A percentile compares a stretch with the other conserved stretches of the same genome.
Conservation (phyloP, 2,888 invertebrate species). For the Seira ritae region DNA sequence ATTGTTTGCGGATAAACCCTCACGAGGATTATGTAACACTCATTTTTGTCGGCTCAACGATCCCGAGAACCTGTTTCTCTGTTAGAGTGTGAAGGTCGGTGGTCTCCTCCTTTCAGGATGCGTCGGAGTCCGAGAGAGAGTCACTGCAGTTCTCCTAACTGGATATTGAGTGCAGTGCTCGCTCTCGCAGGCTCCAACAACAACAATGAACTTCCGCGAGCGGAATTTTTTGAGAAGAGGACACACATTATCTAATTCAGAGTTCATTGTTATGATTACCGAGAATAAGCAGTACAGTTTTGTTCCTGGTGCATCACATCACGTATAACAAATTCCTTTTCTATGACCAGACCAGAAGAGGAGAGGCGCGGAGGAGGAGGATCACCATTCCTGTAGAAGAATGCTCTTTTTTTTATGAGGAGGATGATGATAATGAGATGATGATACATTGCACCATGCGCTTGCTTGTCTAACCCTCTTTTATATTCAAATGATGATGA, state of each 20-base stretch:
- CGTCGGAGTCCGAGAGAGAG: too few species aligned
- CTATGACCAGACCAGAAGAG: too few species aligned
- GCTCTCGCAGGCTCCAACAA: neutral
- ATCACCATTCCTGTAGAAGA: too few species aligned
- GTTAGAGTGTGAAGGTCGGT: neutral
- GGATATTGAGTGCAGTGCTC: constrained; percentile 34
- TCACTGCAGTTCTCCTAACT: constrained; percentile 40
- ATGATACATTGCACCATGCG: constrained; percentile 14
- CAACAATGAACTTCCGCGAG: neutral
- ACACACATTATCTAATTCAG: neutral
- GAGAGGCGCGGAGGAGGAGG: too few species aligned
- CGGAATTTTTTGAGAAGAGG: too few species aligned
- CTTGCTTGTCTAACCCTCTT: too few species aligned
- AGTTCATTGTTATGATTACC: constrained; percentile 27
- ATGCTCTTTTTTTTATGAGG: too few species aligned
- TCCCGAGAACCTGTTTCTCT: constrained; percentile 5
- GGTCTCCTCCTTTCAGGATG: too few species aligned
- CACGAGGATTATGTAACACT: too few species aligned
- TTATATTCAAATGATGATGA: too few species aligned
- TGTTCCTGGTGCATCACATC: too few species aligned
- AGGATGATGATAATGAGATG: neutral
- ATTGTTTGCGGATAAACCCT: constrained; percentile 35
- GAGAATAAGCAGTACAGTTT: neutral
- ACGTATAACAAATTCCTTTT: too few species aligned
- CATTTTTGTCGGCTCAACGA: neutral